Base-by-base conservation (phyloP, 2,797 vertebrate genomes). In the Sebastes flavidus region DNA sequence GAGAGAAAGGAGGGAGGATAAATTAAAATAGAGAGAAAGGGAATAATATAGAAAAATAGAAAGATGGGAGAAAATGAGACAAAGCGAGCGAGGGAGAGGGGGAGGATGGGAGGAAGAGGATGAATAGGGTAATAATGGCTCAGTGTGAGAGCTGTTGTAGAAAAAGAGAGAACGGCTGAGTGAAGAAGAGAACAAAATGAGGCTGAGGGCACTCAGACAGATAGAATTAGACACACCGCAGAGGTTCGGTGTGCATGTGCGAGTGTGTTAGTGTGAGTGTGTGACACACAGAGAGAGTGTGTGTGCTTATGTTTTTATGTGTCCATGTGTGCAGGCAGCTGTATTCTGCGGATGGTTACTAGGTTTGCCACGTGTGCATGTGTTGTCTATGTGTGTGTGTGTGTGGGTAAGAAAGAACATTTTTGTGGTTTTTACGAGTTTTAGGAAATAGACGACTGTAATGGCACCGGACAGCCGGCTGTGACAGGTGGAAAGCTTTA, bases 171-270 rank as follows among this genome's bases (percentile, higher is more conserved):
- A 94, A 89, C 54, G 88, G 91, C 90, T 91, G 91, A 95, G 91
- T 91, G 92, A 94, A 91, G 92, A 94, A 92, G 89, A 91, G 91
- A 95, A 92, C 90, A 93, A 91, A 94, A 95, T 94, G 92, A 95
- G 92, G 91, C 92, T 92, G 88, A 94, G 93, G 91, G 93, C 92
- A 94, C 93, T 94, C 92, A 95, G 92, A 93, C 92, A 93, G 92
- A 95, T 92, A 92, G 93, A 94, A 94, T 95, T 94, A 94, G 93
- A 93, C 91, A 91, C 91, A 92, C 89, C 75, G 80, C 91, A 89
- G 86, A 90, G 91, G 86, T 80, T 90, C 69, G n/a, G 58, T 69
- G 77, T 90, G 87, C 79, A 65, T 27, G 25, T 38, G 75, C 20
- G 79, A n/a, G 66, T 18, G 56, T 65, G 75, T 52, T 65, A 22